Evolutionary conservation across 2,113 vertebrate species (phyloP).

Genomic region (Sinocyclocheilus maitianheensis): DNA sequence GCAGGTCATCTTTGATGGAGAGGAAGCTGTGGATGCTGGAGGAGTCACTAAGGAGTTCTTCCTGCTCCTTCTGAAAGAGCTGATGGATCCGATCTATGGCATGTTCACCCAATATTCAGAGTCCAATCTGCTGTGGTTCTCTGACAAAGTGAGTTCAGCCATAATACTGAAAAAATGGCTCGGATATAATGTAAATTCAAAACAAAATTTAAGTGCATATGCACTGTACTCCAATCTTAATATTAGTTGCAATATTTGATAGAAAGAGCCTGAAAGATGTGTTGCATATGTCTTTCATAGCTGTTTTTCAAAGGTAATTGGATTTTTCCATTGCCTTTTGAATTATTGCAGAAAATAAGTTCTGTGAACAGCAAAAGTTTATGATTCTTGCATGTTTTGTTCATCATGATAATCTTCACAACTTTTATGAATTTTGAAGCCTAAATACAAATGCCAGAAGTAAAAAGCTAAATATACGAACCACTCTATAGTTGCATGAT

Average conservation of each 20-base stretch:
- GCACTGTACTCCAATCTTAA: not conserved
- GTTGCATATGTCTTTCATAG: not conserved
- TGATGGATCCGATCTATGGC: slow-evolving; percentile 94
- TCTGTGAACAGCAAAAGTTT: not conserved
- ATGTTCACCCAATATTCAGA: slow-evolving; percentile 96
- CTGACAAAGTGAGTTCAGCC: slow-evolving; percentile 84
- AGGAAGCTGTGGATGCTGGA: slow-evolving; percentile 94
- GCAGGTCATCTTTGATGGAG: slow-evolving; percentile 95
- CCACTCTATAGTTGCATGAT: no score
- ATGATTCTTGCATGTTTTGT: not conserved
- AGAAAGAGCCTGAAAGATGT: not conserved
- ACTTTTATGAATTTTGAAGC: not conserved
- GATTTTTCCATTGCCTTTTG: not conserved
- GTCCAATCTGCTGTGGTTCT: slow-evolving; percentile 96
- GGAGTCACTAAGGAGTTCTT: slow-evolving; percentile 98
- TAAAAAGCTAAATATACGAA: not conserved
- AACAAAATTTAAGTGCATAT: not conserved
- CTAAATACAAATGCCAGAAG: not conserved
- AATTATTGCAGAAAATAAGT: not conserved
- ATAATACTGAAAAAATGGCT: not conserved
- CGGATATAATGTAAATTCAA: not conserved
- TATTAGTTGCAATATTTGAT: not conserved
- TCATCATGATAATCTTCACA: not conserved
- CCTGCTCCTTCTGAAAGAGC: slow-evolving; percentile 90
- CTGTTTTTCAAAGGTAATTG: not conserved